Base-by-base conservation (phyloP, 2,113 vertebrate species). In the Salvator merianae region DNA sequence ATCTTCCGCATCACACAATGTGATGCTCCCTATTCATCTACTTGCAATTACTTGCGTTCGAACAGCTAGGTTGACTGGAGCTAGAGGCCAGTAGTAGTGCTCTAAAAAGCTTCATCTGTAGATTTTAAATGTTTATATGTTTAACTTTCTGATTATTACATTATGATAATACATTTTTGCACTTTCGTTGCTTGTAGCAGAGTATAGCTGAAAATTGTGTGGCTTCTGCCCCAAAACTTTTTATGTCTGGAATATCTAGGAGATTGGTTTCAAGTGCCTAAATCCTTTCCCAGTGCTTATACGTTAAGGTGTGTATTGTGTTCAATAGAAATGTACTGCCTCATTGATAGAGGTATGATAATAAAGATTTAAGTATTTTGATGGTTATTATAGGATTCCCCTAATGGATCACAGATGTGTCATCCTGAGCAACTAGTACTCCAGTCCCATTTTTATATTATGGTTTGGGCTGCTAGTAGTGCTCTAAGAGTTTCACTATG, bases 81-180 rank as follows among this genome's bases (percentile, higher is more conserved):
- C n/a, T n/a, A n/a, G n/a, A n/a, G n/a, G n/a, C 63, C 30, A 16
- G 69, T 38, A 38, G 36, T 32, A 40, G 38, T 9, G 2, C 24
- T 26, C 59, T 71, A 36, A 71, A 71, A 36, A 71, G 20, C 69
- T 71, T 40, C 28, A 43, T 38, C 70, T 28, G 36, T 28, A 50
- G 5, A n/a, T 74, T 74, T 28, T 73, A 36, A 28, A 22, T 7
- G n/a, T 77, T 62, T 62, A 77, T 8, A 77, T 62, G 43, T 30
- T 32, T 75, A 20, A 53, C 32, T 77, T 22, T 26, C 36, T 77
- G 2, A 59, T 88, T 22, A 83, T 83, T 77, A 87, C 43, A 22
- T 68, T 88, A 36, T 85, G 13, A 9, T 70, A 86, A 77, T 16
- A 34, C 3, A 79, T 83, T 89, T n/a, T 82, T 85, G 36, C 24